A percentile compares a stretch with the other conserved stretches of the same genome.
Conservation (phyloP, 2,888 invertebrate species). For the Heteromyza rotundicornis region DNA sequence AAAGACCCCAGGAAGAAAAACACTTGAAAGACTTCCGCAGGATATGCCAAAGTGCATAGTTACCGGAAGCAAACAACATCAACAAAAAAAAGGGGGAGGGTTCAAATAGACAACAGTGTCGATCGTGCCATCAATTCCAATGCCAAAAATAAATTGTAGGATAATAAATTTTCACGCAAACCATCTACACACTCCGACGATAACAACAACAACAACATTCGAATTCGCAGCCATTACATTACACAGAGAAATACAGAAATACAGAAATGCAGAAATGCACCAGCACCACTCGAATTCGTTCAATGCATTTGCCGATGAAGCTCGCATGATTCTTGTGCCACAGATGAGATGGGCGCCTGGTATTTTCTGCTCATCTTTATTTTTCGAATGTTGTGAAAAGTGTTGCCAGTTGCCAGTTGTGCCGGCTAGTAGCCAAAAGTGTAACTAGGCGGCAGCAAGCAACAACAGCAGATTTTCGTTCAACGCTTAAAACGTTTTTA, state of each 20-base stretch:
- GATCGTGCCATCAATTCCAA: not conserved
- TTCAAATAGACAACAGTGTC: too few relatives aligned
- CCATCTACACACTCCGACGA: too few relatives aligned
- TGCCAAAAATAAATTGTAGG: too few relatives aligned
- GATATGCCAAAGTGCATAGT: not conserved
- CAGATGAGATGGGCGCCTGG: conserved; percentile 48
- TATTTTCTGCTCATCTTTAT: conserved; percentile 56
- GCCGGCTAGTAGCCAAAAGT: not conserved
- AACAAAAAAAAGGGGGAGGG: not conserved
- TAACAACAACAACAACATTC: too few relatives aligned
- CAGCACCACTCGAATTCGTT: not conserved
- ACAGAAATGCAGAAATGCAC: too few relatives aligned
- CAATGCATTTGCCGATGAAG: too few relatives aligned
- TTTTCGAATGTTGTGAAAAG: conserved; percentile 44
- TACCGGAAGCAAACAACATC: not conserved
- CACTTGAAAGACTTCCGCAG: conserved; percentile 3
- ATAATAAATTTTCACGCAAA: too few relatives aligned
- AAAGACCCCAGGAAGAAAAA: too few relatives aligned
- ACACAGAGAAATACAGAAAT: not conserved
- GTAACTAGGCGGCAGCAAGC: conserved; percentile 19
- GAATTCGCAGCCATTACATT: not conserved
- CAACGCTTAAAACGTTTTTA: too few relatives aligned
- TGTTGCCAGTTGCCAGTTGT: too few relatives aligned
- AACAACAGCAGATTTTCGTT: conserved; percentile 22
- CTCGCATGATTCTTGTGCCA: not conserved